Conservation (phyloP, 2,888 invertebrate species). For the Stenchaetothrips biformis region DNA sequence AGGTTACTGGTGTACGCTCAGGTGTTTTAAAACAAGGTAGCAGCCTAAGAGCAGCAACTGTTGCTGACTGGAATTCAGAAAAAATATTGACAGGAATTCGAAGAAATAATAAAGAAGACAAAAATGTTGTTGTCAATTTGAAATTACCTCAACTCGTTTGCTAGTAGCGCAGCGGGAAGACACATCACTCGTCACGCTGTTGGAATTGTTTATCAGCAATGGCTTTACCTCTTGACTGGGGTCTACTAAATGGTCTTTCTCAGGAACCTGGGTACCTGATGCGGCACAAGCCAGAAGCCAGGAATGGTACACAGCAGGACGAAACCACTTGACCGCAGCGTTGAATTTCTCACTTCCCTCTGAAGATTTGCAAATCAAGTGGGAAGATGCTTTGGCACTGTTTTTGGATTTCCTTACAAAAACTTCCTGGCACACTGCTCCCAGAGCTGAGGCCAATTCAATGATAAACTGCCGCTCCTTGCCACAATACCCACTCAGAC, state of each 20-base stretch:
- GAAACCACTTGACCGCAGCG: slow-evolving; percentile 78
- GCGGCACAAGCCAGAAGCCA: slow-evolving; percentile 72
- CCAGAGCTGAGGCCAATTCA: slow-evolving; percentile 63
- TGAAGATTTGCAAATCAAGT: slow-evolving; percentile 69
- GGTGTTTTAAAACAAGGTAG: neutral
- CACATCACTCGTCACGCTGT: slow-evolving; percentile 36
- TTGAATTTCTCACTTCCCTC: slow-evolving; percentile 72
- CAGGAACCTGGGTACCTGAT: slow-evolving; percentile 53
- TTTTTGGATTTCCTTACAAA: slow-evolving; percentile 37
- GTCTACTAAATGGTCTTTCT: slow-evolving; percentile 56
- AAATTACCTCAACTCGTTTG: too few species aligned
- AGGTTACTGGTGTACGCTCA: neutral
- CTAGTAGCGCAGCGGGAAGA: too few species aligned
- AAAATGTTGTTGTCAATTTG: neutral
- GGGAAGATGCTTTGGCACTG: slow-evolving; percentile 63
- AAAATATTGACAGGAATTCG: too few species aligned
- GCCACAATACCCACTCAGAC: slow-evolving; percentile 70
- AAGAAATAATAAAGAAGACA: neutral
- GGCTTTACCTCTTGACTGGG: slow-evolving; percentile 40
- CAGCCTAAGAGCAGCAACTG: neutral
- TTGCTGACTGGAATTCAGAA: neutral
- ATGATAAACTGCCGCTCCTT: slow-evolving; percentile 69
- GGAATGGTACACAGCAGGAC: slow-evolving; percentile 69
- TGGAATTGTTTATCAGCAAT: slow-evolving; percentile 42
- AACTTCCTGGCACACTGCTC: slow-evolving; percentile 56